Evolutionary conservation across 2,888 invertebrate species (phyloP), one percentile per base, ranked within the genome.

Genomic region (Platycheirus rosarum): DNA sequence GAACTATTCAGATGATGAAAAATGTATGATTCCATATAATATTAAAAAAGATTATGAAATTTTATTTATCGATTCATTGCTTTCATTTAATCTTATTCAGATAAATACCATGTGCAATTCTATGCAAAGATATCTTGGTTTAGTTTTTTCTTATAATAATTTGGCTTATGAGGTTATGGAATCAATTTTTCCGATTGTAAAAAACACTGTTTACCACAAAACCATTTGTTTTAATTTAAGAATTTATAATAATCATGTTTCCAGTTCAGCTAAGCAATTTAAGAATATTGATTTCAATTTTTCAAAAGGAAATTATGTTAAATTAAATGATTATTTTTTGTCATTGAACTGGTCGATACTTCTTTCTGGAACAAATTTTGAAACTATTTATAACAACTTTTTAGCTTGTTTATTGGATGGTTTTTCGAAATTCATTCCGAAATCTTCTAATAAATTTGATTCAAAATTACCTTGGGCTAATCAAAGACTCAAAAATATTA

Each of bases 21-120:
- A 51, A 7, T 51, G 40, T 42, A 18, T 53, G n/a, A 66, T 66
- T 42, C 66, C 51, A 53, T 66, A 53, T 53, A 60, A 69, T 60
- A 48, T 48, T 48, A 57, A 60, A 26, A 69, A 49, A 68, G 49
- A 69, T 29, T 18, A 69, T 40, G 40, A 68, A 68, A 55, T 68
- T 2, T 35, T 55, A 6, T 46, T 69, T 48, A 26, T 68, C 2
- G 68, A 68, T 55, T 68, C 37, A 6, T 40, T 68, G 35, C n/a
- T 55, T 7, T 69, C 55, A 8, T 5, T 37, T 9, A 57, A 69
- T 32, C 16, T 48, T n/a, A 40, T 26, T 69, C 49, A 57, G 18
- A 46, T 37, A n/a, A 46, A 20, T 20, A 4, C 5, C n/a, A n/a
- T 46, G 9, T n/a, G 4, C 26, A 32, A 16, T 32, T 51, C 51